A percentile compares a stretch with the other conserved stretches of the same genome.
Conservation (phyloP, 2,113 vertebrate genomes). For the Lasiurus cinereus region DNA sequence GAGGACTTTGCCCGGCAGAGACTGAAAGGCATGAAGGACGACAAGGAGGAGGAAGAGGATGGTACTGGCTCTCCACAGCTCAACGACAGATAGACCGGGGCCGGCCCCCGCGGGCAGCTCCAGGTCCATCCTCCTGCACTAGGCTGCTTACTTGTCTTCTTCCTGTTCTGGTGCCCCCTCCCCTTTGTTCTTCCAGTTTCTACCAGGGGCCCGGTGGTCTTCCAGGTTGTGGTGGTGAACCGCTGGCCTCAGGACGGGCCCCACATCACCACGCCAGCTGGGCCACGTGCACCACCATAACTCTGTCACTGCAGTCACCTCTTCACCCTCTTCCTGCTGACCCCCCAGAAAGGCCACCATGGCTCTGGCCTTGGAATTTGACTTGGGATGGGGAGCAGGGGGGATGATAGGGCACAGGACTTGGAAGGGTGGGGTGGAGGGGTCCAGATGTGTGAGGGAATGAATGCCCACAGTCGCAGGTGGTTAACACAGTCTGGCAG, state of each 20-base stretch:
- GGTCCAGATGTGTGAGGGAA: background rate
- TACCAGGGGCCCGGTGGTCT: slow-evolving; percentile 77
- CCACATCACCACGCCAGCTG: slow-evolving; percentile 77
- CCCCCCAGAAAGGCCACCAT: background rate
- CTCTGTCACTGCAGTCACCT: slow-evolving; percentile 2
- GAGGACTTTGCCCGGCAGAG: slow-evolving; percentile 97
- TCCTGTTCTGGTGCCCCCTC: slow-evolving; percentile 51
- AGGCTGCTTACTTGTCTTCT: slow-evolving; percentile 79
- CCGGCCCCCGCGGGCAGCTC: background rate
- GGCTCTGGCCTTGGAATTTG: slow-evolving; percentile 51
- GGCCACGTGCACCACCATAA: slow-evolving; percentile 9
- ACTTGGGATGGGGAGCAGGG: slow-evolving; percentile 36
- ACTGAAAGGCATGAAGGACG: slow-evolving; percentile 93
- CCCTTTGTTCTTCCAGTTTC: slow-evolving; percentile 82
- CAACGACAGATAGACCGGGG: slow-evolving; percentile 90
- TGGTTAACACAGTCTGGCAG: slow-evolving; percentile 52
- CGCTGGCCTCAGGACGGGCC: slow-evolving; percentile 84
- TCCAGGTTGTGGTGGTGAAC: slow-evolving; percentile 79
- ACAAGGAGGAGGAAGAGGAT: slow-evolving; percentile 95
- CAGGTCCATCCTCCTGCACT: slow-evolving; percentile 64
- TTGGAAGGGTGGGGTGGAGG: background rate
- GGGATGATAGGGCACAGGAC: background rate
- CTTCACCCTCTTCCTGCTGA: background rate
- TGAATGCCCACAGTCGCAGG: background rate
- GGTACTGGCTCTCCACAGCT: slow-evolving; percentile 91